A percentile compares a stretch with the other conserved stretches of the same genome.
phyloP scores from a whole-genome alignment of 2,888 invertebrate genomes.

The Dusona sp. region DNA sequence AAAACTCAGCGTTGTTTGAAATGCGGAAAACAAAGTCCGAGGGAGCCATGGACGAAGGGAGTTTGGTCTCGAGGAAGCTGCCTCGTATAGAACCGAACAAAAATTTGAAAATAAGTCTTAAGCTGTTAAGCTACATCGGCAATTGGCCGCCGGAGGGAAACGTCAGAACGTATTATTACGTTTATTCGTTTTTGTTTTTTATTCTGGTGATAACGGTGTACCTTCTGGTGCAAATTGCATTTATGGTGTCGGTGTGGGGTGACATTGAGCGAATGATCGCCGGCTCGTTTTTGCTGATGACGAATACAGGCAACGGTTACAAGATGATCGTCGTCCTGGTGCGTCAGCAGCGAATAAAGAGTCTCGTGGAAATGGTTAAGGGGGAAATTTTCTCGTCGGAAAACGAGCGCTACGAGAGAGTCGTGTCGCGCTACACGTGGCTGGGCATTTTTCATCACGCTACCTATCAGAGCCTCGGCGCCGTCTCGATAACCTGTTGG shows the following conservation, averaged over 20 bases:
- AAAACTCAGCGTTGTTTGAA: no score
- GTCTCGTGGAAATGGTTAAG: conserved; percentile 68
- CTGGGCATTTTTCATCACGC: conserved; percentile 76
- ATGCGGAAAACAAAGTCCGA: background rate
- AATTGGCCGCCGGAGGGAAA: conserved; percentile 74
- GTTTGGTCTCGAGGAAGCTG: conserved; percentile 7
- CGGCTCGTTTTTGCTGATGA: conserved; percentile 75
- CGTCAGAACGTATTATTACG: conserved; percentile 65
- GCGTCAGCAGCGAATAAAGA: conserved; percentile 70
- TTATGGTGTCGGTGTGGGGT: conserved; percentile 72
- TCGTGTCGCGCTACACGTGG: conserved; percentile 74
- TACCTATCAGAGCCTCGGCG: conserved; percentile 75
- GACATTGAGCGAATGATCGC: conserved; percentile 72
- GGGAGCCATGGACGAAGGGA: background rate
- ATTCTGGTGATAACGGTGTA: conserved; percentile 73
- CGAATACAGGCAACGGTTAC: conserved; percentile 73
- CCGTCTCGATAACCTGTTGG: conserved; percentile 73
- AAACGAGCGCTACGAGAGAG: conserved; percentile 69
- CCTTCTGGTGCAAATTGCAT: conserved; percentile 71
- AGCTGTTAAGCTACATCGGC: conserved; percentile 75
- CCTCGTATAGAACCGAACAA: conserved; percentile 71
- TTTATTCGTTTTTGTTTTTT: conserved; percentile 70
- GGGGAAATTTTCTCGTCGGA: conserved; percentile 71
- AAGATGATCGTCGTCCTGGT: conserved; percentile 72
- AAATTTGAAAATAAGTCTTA: conserved; percentile 74